Evolutionary conservation across 2,113 vertebrate genomes (phyloP), one percentile per base, ranked within the genome.

Genomic region (Eretmochelys imbricata): DNA sequence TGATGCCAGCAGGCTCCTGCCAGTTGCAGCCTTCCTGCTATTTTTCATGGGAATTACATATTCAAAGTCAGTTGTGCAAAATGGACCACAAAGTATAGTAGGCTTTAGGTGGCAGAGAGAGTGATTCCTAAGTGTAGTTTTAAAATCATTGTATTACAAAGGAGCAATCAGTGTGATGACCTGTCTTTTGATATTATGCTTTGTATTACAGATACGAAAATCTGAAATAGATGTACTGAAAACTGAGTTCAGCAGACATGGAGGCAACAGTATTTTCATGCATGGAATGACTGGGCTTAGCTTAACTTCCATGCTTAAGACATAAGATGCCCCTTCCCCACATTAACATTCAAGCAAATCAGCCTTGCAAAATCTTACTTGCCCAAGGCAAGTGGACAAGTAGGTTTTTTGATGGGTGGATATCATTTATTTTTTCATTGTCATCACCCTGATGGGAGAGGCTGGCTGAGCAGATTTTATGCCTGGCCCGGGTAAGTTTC

Each of bases 401-500:
- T n/a, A 80, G 35, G 5, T 46, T 79, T 75, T 88, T 5, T 35
- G 49, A 20, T 65, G 78, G 13, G 9, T 38, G 86, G 85, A 31
- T 92, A 75, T 59, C 81, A 79, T 50, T 78, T 80, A 55, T 48
- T 24, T 84, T 76, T 82, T 85, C 81, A 57, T 49, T 87, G 55
- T 81, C 65, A 24, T 6, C 75, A 1, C 78, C 95, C 53, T 96
- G 83, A 80, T 69, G 2, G 0, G 51, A 59, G 88, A 62, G 83
- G 51, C 5, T 8, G 50, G 51, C 50, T 69, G 54, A 89, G 54
- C 50, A 95, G 87, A 65, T 27, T 79, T 93, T 83, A 87, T 94
- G 50, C 80, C 82, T 88, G 8, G 80, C 42, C 48, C 91, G 46
- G 27, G 94, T 95, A 82, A 65, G 95, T 88, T 94, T 95, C 62